Evolutionary conservation across 2,113 vertebrate genomes (phyloP), one percentile per base, ranked within the genome.

Genomic region (Phoenicopterus ruber): DNA sequence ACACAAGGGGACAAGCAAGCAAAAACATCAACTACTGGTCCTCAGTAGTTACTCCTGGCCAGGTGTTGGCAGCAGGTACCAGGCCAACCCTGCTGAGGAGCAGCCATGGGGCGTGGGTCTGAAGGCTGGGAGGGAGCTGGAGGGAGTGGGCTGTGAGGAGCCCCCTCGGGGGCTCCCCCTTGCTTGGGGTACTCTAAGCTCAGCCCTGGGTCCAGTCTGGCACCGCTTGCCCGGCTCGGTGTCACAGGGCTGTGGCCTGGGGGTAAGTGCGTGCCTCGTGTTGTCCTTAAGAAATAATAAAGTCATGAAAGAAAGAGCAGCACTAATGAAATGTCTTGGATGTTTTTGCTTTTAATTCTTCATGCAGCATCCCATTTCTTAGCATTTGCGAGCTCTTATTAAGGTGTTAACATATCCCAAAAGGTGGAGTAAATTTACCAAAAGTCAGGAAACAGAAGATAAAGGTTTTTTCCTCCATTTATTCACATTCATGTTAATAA

Each of bases 241-340:
- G 7, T 34, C 13, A 63, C 2, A 24, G 13, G 21, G 25, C 16
- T 87, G n/a, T 11, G 32, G 14, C n/a, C 69, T 84, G 29, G 11
- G 5, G 5, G 3, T 28, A 40, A 77, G 32, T 0, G 0, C 5
- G 32, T 0, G 0, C 5, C 25, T 66, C 5, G 2, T 31, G 22
- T 36, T 36, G 49, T n/a, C 19, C 6, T 18, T 38, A 82, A 44
- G 25, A 79, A 86, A 71, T 38, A 40, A 58, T 24, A 29, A 54
- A 79, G 6, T 26, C 4, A 50, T n/a, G 42, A 78, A 84, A 89
- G 15, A 58, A 78, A 29, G 6, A 82, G 4, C 25, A 74, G 36
- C 6, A 29, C 8, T 84, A 59, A 46, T 42, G 7, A 81, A 66
- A 74, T 12, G 1, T 11, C 13, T 47, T 59, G 4, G 31, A 46